Conservation (phyloP, 2,113 vertebrate species). For the Pleuronectes platessa region DNA sequence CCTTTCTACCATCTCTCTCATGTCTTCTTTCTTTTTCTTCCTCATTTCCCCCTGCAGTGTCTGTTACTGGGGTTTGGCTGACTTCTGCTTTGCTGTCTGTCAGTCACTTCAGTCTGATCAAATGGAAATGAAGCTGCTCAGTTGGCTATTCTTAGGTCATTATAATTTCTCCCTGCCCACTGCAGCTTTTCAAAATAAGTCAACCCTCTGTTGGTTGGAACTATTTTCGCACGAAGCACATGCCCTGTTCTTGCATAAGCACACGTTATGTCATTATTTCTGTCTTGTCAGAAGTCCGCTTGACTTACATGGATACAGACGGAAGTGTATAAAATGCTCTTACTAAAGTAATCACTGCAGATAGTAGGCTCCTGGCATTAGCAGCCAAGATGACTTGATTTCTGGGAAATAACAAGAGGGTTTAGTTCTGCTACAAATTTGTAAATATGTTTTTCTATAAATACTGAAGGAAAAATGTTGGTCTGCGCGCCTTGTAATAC, state of each 20-base stretch:
- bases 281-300: not conserved
- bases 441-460: not conserved
- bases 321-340: not conserved
- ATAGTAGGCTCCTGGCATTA: not conserved
- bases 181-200: slow-evolving; percentile 6
- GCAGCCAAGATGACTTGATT: not conserved
- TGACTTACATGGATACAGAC: not conserved
- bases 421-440: not conserved
- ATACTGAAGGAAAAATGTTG: no score
- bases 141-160: slow-evolving; percentile 2
- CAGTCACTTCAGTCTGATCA: slow-evolving; percentile 19
- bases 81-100: slow-evolving; percentile 34
- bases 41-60: not conserved
- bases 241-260: not conserved
- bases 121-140: slow-evolving; percentile 14
- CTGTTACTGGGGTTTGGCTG: slow-evolving; percentile 28
- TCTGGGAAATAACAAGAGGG: not conserved
- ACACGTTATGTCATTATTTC: slow-evolving; percentile 17
- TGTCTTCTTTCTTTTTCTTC: not conserved
- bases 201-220: not conserved
- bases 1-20: slow-evolving; percentile 7
- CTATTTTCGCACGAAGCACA: not conserved
- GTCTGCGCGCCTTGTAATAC: not conserved
- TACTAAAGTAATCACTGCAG: not conserved
- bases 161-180: not conserved